Evolutionary conservation across 2,888 invertebrate species (phyloP).

Genomic region (Spisula subtruncata): DNA sequence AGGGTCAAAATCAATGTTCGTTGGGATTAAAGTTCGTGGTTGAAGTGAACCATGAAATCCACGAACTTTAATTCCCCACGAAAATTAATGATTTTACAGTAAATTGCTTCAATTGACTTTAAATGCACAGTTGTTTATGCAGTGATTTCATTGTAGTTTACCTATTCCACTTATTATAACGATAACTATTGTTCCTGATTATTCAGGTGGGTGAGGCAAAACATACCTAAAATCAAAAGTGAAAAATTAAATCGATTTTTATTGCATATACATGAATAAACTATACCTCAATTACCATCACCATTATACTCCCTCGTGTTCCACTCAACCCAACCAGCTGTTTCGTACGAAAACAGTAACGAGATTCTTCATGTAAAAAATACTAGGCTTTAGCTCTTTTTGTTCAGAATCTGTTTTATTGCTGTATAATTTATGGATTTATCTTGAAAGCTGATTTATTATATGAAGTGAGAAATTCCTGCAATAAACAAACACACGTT

Average conservation of each 20-base stretch:
- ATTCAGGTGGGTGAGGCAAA: too few relatives aligned
- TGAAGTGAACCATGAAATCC: too few relatives aligned
- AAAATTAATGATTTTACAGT: too few relatives aligned
- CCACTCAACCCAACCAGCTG: not conserved
- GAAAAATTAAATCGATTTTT: not conserved
- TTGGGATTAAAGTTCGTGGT: too few relatives aligned
- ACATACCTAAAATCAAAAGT: too few relatives aligned
- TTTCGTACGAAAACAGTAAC: not conserved
- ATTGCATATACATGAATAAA: not conserved
- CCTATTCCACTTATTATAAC: too few relatives aligned
- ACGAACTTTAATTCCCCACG: too few relatives aligned
- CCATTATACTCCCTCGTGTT: not conserved
- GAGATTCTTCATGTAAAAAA: not conserved
- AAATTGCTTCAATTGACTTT: too few relatives aligned
- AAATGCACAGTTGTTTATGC: too few relatives aligned
- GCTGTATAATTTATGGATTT: not conserved
- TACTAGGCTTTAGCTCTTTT: not conserved
- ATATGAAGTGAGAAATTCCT: not conserved
- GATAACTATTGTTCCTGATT: too few relatives aligned
- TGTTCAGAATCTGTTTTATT: not conserved
- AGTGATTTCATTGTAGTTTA: too few relatives aligned
- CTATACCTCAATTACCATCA: not conserved
- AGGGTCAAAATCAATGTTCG: too few relatives aligned
- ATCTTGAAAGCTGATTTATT: not conserved
- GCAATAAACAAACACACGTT: not conserved